A percentile compares a stretch with the other conserved stretches of the same genome.
Evolutionary conservation across 2,113 vertebrate genomes (phyloP).

Genomic region (Picathartes gymnocephalus): DNA sequence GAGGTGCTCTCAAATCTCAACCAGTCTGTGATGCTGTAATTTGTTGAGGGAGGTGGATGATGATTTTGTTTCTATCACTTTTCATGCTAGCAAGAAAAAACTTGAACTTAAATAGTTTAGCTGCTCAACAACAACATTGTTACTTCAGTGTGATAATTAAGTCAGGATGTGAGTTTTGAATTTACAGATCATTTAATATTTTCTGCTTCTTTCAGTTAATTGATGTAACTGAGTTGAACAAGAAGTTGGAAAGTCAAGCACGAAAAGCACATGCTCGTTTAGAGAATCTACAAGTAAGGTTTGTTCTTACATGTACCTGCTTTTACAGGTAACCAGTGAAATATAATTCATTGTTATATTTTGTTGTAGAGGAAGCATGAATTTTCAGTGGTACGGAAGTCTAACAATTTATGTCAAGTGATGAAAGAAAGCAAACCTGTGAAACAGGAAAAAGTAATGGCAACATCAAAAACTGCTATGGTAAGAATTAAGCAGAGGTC

Average conservation of each 20-base stretch:
- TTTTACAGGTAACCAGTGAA: background rate
- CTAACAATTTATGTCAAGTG: slow-evolving; percentile 48
- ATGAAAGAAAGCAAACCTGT: slow-evolving; percentile 58
- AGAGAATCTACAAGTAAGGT: slow-evolving; percentile 86
- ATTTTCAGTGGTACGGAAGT: slow-evolving; percentile 65
- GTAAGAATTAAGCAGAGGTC: slow-evolving; percentile 54
- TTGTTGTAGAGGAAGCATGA: slow-evolving; percentile 81
- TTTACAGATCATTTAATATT: background rate
- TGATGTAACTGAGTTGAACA: slow-evolving; percentile 81
- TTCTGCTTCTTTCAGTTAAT: slow-evolving; percentile 73
- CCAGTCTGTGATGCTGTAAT: background rate
- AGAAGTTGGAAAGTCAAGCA: slow-evolving; percentile 78
- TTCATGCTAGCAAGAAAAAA: background rate
- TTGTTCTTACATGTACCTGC: background rate
- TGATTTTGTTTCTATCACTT: background rate
- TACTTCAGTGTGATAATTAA: background rate
- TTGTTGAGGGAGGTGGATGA: background rate
- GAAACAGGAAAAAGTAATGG: slow-evolving; percentile 71
- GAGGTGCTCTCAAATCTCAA: background rate
- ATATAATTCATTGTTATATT: background rate
- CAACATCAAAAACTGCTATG: slow-evolving; percentile 64
- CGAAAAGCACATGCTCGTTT: slow-evolving; percentile 83
- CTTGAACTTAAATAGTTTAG: background rate
- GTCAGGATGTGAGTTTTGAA: background rate
- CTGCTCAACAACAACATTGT: background rate